phyloP scores from a whole-genome alignment of 1,140 invertebrate species.

The Cardiocondyla obscurior region DNA sequence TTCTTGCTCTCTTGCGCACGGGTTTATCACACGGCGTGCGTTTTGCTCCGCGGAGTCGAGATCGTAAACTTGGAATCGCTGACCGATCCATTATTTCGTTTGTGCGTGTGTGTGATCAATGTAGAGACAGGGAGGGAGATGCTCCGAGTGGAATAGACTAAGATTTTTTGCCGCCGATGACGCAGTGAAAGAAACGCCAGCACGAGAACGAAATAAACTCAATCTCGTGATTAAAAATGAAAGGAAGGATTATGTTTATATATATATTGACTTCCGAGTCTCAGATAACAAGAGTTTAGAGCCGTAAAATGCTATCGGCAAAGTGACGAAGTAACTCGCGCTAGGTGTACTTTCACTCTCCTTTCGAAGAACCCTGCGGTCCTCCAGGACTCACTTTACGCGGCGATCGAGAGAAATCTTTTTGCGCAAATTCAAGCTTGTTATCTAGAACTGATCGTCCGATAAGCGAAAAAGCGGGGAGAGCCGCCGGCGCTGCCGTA shows the following conservation, averaged over 20 bases:
- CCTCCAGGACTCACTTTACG: neutral
- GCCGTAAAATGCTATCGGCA: neutral
- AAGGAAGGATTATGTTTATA: neutral
- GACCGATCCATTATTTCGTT: conserved; percentile 7
- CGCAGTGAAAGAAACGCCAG: neutral
- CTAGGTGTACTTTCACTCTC: neutral
- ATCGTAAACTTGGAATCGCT: conserved; percentile 21
- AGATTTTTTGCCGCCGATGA: neutral
- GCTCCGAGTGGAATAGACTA: neutral
- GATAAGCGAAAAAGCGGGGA: neutral
- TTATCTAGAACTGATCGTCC: neutral
- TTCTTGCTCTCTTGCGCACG: conserved; percentile 35
- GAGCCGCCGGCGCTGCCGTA: neutral
- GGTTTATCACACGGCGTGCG: conserved; percentile 31
- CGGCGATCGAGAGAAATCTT: neutral
- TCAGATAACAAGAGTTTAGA: neutral
- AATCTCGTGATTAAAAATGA: neutral
- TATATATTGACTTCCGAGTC: neutral
- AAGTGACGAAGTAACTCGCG: neutral
- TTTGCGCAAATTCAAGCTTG: neutral
- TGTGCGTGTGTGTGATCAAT: neutral
- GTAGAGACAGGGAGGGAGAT: neutral
- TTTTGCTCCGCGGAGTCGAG: neutral
- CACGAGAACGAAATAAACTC: neutral
- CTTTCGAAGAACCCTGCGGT: neutral